Conservation (phyloP, 1,140 invertebrate genomes). For the Eueides isabella region DNA sequence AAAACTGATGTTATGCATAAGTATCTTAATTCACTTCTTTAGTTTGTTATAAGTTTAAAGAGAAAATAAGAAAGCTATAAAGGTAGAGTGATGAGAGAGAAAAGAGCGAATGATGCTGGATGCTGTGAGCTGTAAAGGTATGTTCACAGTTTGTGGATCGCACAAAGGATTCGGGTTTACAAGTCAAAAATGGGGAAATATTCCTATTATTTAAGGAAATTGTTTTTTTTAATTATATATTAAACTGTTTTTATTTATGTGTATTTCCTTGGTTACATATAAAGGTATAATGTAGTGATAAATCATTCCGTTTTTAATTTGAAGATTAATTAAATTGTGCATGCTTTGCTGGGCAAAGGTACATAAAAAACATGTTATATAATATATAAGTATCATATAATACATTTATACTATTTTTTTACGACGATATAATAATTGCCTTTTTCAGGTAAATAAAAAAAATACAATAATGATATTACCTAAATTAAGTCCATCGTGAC, state of each 20-base stretch:
- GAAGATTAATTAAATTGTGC: no score
- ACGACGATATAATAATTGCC: no score
- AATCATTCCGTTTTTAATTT: no score
- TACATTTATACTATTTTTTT: no score
- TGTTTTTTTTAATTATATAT: conserved; percentile 2
- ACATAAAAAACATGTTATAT: no score
- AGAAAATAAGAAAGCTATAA: conserved; percentile 17
- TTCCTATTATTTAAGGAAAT: conserved; percentile 44
- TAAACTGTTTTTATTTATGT: background rate
- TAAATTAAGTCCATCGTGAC: no score
- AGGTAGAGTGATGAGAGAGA: background rate
- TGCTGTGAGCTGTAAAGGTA: conserved; percentile 54
- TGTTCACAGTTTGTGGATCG: conserved; percentile 61
- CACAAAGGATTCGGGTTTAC: conserved; percentile 59
- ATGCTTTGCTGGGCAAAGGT: no score
- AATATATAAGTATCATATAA: no score
- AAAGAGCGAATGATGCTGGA: conserved; percentile 26
- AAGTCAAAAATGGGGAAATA: conserved; percentile 36
- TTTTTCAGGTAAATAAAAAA: no score
- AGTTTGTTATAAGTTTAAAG: conserved; percentile 38
- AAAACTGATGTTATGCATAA: background rate
- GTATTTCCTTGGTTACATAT: background rate
- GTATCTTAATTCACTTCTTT: conserved; percentile 37
- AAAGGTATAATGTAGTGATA: background rate
- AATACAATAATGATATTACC: no score